These are phyloP conservation scores for Stigmatopora argus DNA, from an alignment of 2,113 vertebrate genomes.

Conservation along the genomic window DNA sequence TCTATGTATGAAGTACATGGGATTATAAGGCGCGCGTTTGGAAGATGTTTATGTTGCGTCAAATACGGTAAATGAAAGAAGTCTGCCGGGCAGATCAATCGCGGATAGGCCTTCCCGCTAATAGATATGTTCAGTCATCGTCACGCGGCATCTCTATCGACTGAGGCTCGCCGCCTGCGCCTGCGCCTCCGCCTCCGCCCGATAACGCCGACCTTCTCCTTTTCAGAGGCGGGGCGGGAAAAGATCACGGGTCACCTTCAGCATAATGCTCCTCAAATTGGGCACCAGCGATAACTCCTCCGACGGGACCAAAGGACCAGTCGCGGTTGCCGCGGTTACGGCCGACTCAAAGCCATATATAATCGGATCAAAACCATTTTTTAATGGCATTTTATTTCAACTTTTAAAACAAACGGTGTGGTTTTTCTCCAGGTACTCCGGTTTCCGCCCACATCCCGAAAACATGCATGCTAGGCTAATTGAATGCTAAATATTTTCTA, in stretches of 20 bases:
- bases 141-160: constrained; percentile 33
- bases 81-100: constrained; percentile 29
- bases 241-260: constrained; percentile 55
- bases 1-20: no score
- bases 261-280: constrained; percentile 7
- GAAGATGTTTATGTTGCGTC: no score
- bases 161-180: constrained; percentile 24
- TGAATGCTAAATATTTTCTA: no score
- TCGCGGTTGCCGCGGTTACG: constrained; percentile 27
- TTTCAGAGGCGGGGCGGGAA: constrained; percentile 20
- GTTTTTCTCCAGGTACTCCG: no score
- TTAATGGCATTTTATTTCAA: no score
- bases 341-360: constrained; percentile 3
- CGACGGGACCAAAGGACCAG: constrained; percentile 11
- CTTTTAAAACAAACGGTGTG: no score
- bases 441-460: no score
- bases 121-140: constrained; percentile 9
- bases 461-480: no score
- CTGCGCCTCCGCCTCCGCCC: constrained; percentile 20
- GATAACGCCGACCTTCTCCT: constrained; percentile 44
- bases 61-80: constrained; percentile 9
- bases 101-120: constrained; percentile 25
- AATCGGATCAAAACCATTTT: no score
- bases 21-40: no score
- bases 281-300: constrained; percentile 18